These are phyloP conservation scores for Anarhynchus alexandrinus DNA, from an alignment of 2,113 vertebrate species.

Conservation along the genomic window DNA sequence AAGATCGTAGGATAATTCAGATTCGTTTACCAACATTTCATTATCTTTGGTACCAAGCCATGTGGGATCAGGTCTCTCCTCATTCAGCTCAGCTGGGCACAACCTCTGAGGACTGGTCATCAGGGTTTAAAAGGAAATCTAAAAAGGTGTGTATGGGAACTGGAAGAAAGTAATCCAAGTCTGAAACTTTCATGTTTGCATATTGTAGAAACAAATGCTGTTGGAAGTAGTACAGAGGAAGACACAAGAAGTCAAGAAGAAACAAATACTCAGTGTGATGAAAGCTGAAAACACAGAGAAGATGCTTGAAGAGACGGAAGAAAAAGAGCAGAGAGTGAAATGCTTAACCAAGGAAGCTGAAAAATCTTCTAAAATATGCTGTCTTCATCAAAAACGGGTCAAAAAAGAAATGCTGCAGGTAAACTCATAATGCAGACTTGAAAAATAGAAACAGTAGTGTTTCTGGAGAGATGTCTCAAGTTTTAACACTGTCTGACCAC, in stretches of 20 bases:
- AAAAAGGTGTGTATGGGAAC: background rate
- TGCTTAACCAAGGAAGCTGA: slow-evolving; percentile 60
- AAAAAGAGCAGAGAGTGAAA: slow-evolving; percentile 64
- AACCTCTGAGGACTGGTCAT: background rate
- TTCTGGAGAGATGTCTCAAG: background rate
- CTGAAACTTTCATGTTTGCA: background rate
- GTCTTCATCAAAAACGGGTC: slow-evolving; percentile 49
- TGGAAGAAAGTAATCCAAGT: background rate
- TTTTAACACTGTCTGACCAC: background rate
- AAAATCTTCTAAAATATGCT: slow-evolving; percentile 48
- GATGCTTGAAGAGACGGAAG: slow-evolving; percentile 60
- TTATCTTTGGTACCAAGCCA: background rate
- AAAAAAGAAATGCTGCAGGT: slow-evolving; percentile 73
- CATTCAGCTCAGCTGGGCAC: background rate
- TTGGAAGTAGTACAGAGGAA: slow-evolving; percentile 57
- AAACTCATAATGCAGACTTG: background rate
- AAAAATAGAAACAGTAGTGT: background rate
- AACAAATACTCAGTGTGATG: slow-evolving; percentile 57
- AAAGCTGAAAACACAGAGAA: slow-evolving; percentile 65
- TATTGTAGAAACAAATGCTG: slow-evolving; percentile 67
- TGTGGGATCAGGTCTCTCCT: background rate
- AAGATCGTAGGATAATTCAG: background rate
- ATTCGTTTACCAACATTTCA: background rate
- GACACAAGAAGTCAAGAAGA: slow-evolving; percentile 53
- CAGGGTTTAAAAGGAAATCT: background rate